Conservation (phyloP, 2,797 vertebrate genomes). For the Pseudochaenichthys georgianus region DNA sequence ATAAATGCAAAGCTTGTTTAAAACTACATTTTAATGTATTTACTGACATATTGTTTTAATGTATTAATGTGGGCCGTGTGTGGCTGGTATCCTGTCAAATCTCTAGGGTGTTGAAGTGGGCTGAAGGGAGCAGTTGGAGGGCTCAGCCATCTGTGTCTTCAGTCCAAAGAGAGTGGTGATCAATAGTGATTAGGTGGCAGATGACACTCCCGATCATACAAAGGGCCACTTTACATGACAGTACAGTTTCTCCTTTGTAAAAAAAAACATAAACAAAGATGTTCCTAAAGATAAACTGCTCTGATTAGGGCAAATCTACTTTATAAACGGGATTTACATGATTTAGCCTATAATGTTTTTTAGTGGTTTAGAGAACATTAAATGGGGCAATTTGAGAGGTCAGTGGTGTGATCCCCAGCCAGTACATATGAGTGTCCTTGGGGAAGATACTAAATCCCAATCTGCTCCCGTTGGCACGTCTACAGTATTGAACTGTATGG, state of each 20-base stretch:
- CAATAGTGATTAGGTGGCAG: constrained; percentile 78
- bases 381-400: too few species aligned
- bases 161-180: constrained; percentile 64
- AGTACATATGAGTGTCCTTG: too few species aligned
- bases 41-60: neutral
- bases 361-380: neutral
- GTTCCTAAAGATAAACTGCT: neutral
- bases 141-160: constrained; percentile 76
- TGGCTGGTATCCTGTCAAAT: constrained; percentile 10
- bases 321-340: neutral
- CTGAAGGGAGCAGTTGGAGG: constrained; percentile 59
- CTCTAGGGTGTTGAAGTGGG: constrained; percentile 30
- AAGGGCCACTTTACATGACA: constrained; percentile 66
- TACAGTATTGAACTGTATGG: too few species aligned
- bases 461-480: too few species aligned
- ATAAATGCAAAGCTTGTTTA: constrained; percentile 1
- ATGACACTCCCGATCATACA: constrained; percentile 67
- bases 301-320: neutral
- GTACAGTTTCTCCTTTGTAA: constrained; percentile 24
- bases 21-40: neutral
- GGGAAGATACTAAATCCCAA: too few species aligned
- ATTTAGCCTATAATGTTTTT: neutral
- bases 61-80: neutral
- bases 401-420: too few species aligned
- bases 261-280: constrained; percentile 33